Conservation (phyloP, 1,140 invertebrate genomes). For the Homarus americanus region DNA sequence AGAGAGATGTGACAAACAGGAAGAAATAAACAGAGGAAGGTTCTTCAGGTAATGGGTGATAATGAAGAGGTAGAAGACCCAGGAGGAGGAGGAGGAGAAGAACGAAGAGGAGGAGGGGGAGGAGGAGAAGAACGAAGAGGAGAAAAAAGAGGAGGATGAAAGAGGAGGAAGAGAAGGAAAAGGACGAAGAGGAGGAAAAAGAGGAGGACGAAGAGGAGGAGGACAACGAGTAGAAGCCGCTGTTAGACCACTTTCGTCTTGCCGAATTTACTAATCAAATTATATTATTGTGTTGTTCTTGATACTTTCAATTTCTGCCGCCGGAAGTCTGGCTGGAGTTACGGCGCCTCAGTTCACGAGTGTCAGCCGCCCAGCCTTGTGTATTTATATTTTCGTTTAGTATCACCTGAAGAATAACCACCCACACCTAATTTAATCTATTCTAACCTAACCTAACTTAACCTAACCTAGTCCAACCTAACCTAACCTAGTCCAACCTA, state of each 20-base stretch:
- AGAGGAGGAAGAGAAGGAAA: conserved; percentile 5
- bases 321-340: background rate
- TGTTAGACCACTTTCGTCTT: background rate
- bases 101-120: too few species aligned
- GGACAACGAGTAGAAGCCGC: background rate
- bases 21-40: background rate
- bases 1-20: too few species aligned
- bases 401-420: too few species aligned
- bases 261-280: background rate
- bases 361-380: background rate
- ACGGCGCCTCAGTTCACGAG: background rate
- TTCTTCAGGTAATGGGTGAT: background rate
- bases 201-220: too few species aligned
- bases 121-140: too few species aligned
- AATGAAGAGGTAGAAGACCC: background rate
- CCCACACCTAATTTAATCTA: background rate
- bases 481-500: background rate
- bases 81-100: background rate
- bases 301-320: background rate
- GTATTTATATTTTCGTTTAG: too few species aligned
- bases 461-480: background rate
- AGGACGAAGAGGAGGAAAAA: too few species aligned
- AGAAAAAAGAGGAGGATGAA: background rate
- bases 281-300: background rate
- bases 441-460: background rate